Percentiles rank a stretch among this genome's conserved stretches.
Evolutionary conservation across 30 jellyfish, hydroid and myxozoan species (phyloP).

Genomic region (Pseudorhiza aurosa): DNA sequence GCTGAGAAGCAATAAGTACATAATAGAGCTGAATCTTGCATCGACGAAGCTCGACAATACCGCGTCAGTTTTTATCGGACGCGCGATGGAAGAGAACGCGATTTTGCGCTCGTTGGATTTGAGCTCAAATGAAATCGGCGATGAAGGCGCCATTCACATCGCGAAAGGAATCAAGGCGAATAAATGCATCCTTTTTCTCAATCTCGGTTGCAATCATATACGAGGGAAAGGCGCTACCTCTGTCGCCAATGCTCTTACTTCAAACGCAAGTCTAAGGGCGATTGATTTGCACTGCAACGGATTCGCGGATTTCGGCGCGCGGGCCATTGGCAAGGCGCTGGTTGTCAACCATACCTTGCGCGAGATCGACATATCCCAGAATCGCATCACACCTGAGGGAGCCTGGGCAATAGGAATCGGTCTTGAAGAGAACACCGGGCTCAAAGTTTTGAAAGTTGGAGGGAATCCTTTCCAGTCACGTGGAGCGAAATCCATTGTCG

Average conservation of each 20-base stretch:
- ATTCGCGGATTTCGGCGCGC: constrained; percentile 63
- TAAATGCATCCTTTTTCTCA: constrained; percentile 35
- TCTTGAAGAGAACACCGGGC: constrained; percentile 49
- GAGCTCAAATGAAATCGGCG: constrained; percentile 50
- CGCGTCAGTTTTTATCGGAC: constrained; percentile 5
- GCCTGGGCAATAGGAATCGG: constrained; percentile 62
- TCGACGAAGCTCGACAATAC: constrained; percentile 26
- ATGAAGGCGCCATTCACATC: constrained; percentile 35
- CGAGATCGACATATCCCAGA: constrained; percentile 41
- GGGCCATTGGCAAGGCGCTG: constrained; percentile 58
- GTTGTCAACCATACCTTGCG: constrained; percentile 33
- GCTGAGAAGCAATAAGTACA: constrained; percentile 7
- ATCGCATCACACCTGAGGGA: constrained; percentile 60
- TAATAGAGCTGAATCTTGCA: constrained; percentile 50
- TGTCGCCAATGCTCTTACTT: constrained; percentile 16
- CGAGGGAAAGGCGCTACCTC: constrained; percentile 50
- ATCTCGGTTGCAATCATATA: constrained; percentile 41
- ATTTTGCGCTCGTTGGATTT: constrained; percentile 44
- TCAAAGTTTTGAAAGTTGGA: constrained; percentile 56
- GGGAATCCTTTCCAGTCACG: constrained; percentile 67
- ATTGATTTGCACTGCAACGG: constrained; percentile 65
- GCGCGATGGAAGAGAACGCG: constrained; percentile 33
- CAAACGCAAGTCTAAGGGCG: constrained; percentile 22
- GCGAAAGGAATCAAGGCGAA: constrained; percentile 47
- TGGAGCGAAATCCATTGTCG: constrained; percentile 60